phyloP scores from a whole-genome alignment of 2,888 invertebrate species.

The Antitype chi region DNA sequence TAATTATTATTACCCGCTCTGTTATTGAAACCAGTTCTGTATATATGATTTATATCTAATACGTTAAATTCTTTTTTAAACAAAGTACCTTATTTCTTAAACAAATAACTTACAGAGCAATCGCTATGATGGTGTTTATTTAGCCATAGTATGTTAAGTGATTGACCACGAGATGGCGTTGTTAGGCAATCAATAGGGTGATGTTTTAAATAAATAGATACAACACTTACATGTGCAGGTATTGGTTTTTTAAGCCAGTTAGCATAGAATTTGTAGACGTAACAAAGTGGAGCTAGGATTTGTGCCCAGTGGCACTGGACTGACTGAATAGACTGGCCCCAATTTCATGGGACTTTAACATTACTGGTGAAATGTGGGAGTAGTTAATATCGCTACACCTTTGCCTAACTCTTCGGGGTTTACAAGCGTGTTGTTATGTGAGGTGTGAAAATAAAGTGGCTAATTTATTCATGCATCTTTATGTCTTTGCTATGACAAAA shows the following conservation, averaged over 20 bases:
- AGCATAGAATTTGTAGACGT: not conserved
- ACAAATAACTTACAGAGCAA: slow-evolving; percentile 5
- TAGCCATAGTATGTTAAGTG: slow-evolving; percentile 38
- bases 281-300: no score
- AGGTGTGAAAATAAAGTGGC: not conserved
- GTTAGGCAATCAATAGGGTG: slow-evolving; percentile 28
- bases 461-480: not conserved
- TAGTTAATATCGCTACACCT: no score
- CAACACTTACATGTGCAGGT: not conserved
- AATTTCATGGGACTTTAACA: no score
- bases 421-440: no score
- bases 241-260: slow-evolving; percentile 3
- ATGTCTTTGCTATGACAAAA: not conserved
- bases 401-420: no score
- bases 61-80: not conserved
- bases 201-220: slow-evolving; percentile 15
- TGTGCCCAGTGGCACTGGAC: no score
- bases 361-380: no score
- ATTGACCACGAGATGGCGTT: slow-evolving; percentile 56
- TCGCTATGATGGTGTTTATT: slow-evolving; percentile 18
- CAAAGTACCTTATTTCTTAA: not conserved
- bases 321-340: no score
- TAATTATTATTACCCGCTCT: not conserved
- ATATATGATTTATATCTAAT: not conserved
- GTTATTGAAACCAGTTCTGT: slow-evolving; percentile 13